phyloP scores from a whole-genome alignment of 2,888 invertebrate genomes.

The Apamea anceps region DNA sequence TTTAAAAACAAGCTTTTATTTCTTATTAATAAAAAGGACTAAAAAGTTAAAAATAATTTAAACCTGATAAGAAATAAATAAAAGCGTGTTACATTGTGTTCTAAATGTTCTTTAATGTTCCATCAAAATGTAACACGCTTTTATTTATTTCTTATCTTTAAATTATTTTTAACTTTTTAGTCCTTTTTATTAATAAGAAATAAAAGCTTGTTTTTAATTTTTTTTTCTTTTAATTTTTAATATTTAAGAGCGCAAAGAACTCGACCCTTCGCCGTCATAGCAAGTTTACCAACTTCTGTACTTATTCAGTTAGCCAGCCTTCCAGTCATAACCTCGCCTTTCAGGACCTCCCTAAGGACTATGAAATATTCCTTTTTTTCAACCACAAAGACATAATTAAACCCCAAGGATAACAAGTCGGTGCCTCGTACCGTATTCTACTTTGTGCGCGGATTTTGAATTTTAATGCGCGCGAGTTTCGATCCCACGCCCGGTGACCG shows the following conservation, averaged over 20 bases:
- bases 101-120: no score
- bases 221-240: slow-evolving; percentile 16
- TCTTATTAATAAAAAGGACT: no score
- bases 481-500: slow-evolving; percentile 17
- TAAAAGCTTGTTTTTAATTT: no score
- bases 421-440: slow-evolving; percentile 78
- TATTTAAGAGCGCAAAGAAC: slow-evolving; percentile 36
- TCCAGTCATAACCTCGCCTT: slow-evolving; percentile 58
- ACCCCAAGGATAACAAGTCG: slow-evolving; percentile 82
- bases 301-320: slow-evolving; percentile 56
- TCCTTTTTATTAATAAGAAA: no score
- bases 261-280: slow-evolving; percentile 17
- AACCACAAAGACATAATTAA: slow-evolving; percentile 85
- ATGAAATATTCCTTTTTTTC: slow-evolving; percentile 81
- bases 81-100: no score
- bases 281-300: slow-evolving; percentile 56
- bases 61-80: no score
- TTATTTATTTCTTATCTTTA: no score
- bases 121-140: no score
- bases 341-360: slow-evolving; percentile 66
- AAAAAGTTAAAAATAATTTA: no score
- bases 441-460: slow-evolving; percentile 72
- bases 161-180: no score
- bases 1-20: no score
- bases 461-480: slow-evolving; percentile 67